Evolutionary conservation across 2,888 invertebrate genomes (phyloP).

Genomic region (Melinopterus prodromus): DNA sequence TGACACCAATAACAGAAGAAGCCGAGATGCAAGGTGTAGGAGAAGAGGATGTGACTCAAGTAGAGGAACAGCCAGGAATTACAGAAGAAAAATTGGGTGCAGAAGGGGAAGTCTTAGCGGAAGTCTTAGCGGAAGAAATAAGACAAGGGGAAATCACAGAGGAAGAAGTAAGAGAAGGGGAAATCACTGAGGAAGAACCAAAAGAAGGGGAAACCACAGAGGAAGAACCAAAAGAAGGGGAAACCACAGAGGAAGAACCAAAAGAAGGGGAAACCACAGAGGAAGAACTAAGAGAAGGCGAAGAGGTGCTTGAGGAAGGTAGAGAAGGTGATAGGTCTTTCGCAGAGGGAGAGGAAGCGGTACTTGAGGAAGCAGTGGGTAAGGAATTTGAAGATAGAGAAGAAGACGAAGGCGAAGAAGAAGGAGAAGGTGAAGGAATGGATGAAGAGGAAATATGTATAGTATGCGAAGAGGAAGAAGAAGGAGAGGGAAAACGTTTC

Average conservation of each 20-base stretch:
- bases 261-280: neutral
- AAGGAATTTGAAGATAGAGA: neutral
- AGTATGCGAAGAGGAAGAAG: slow-evolving; percentile 25
- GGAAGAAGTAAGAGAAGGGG: neutral
- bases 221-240: neutral
- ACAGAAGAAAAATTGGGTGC: slow-evolving; percentile 15
- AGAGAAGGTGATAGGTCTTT: neutral
- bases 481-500: slow-evolving; percentile 16
- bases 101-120: neutral
- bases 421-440: slow-evolving; percentile 19
- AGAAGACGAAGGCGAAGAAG: slow-evolving; percentile 18
- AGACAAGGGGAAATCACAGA: neutral
- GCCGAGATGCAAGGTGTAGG: neutral
- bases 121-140: too few relatives aligned
- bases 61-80: slow-evolving; percentile 15
- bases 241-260: slow-evolving; percentile 9
- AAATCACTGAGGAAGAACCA: slow-evolving; percentile 6
- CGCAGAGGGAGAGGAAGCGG: slow-evolving; percentile 5
- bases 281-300: neutral
- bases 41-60: slow-evolving; percentile 7
- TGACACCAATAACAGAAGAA: neutral
- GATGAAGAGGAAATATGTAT: slow-evolving; percentile 18
- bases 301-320: neutral
- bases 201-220: neutral
- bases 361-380: slow-evolving; percentile 11